These are phyloP conservation scores for Ectobius pallidus DNA, from an alignment of 2,888 invertebrate genomes.

Conservation along the genomic window DNA sequence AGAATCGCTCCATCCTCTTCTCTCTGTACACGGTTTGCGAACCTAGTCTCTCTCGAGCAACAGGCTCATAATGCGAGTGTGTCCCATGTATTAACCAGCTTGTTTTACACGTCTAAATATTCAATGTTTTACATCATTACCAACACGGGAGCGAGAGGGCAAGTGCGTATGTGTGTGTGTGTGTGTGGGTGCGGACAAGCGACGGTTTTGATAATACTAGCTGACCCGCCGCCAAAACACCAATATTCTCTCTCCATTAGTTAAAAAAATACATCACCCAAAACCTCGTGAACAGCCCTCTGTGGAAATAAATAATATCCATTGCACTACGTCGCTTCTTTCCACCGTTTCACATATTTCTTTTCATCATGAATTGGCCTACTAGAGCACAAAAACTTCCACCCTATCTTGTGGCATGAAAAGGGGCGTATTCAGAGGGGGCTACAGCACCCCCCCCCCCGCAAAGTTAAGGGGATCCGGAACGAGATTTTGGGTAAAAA, in stretches of 20 bases:
- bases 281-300: background rate
- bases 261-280: background rate
- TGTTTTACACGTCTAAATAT: slow-evolving; percentile 28
- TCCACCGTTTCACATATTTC: no score
- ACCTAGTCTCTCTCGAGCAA: slow-evolving; percentile 27
- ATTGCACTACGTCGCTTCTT: background rate
- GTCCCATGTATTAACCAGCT: slow-evolving; percentile 1
- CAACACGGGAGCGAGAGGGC: background rate
- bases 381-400: no score
- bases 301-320: background rate
- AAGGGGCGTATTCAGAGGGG: no score
- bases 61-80: slow-evolving; percentile 18
- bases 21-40: slow-evolving; percentile 28
- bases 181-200: slow-evolving; percentile 3
- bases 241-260: slow-evolving; percentile 3
- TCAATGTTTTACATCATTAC: slow-evolving; percentile 28
- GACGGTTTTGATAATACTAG: slow-evolving; percentile 1
- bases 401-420: no score
- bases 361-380: no score
- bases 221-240: slow-evolving; percentile 2
- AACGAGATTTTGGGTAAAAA: no score
- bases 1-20: background rate
- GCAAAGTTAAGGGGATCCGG: no score
- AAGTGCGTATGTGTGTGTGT: background rate
- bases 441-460: no score